A percentile compares a stretch with the other conserved stretches of the same genome.
Evolutionary conservation across 2,797 vertebrate genomes (phyloP).

Genomic region (Anabacerthia variegaticeps): DNA sequence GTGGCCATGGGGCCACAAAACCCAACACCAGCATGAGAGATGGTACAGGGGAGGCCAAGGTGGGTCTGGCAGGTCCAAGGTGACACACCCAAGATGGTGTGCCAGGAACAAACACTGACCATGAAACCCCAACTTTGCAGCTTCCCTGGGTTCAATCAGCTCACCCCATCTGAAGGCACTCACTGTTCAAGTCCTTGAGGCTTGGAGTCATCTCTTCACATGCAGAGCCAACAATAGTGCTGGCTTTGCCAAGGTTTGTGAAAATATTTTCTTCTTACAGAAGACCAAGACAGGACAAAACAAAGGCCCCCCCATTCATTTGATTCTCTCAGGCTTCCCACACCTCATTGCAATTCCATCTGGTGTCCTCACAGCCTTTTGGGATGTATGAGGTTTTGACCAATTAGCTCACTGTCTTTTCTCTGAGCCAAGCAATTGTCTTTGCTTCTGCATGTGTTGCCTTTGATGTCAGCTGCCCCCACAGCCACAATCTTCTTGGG

Average conservation of each 20-base stretch:
- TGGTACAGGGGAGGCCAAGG: background rate
- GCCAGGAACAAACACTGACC: background rate
- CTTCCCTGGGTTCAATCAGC: background rate
- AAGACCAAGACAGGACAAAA: background rate
- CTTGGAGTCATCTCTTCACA: background rate
- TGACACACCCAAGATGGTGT: accelerated
- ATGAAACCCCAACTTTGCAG: background rate
- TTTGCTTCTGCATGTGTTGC: background rate
- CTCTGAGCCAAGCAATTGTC: background rate
- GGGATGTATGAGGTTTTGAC: background rate
- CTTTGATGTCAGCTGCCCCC: background rate
- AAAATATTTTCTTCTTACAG: background rate
- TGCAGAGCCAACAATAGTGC: background rate
- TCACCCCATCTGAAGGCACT: background rate
- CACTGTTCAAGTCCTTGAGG: background rate
- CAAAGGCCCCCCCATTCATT: background rate
- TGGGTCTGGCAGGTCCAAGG: background rate
- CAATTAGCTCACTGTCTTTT: background rate
- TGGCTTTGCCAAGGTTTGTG: background rate
- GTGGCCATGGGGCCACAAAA: accelerated
- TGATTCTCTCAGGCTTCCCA: background rate
- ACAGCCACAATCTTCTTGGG: background rate
- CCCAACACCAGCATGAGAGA: background rate
- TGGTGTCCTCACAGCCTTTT: background rate
- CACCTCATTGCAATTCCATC: background rate